Base-by-base conservation (phyloP, 2,797 vertebrate genomes). In the Meriones psammophilus region DNA sequence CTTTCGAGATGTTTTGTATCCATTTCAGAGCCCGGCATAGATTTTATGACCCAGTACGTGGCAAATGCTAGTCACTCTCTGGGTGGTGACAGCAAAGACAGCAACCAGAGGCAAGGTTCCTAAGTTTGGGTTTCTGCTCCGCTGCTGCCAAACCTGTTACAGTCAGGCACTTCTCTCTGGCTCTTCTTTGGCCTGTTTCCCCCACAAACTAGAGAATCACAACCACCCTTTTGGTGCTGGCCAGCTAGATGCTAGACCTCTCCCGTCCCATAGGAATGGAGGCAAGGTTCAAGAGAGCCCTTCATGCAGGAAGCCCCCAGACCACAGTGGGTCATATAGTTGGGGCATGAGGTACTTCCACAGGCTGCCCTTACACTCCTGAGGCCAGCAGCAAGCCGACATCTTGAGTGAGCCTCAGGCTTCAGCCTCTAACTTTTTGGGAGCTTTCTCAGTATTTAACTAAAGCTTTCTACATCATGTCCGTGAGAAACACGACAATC, bases 361-460 rank as follows among this genome's bases (percentile, higher is more conserved):
- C 22, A 84, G 42, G 71, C 20, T 3, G 14, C 7, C 33, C 39
- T 60, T 42, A 39, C 0, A 0, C 5, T 87, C 17, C 18, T 10
- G 13, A 50, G 74, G 42, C 46, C 36, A 68, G 33, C 1, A n/a
- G 60, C 20, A 50, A 13, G 62, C n/a, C 87, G 54, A 89, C 76
- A 64, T 80, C 77, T 60, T 60, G 13, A 17, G 24, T 2, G 4
- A 54, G 83, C 8, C 1, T 9, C 12, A n/a, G 20, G 13, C 46
- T 64, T 58, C 60, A 71, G 73, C 2, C 28, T 81, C 76, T 76
- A 66, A 56, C 3, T 5, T 71, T 78, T 85, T 24, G 58, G 86
- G 74, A 78, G 18, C 81, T 86, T 86, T 86, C 84, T 69, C 42
- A 33, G 42, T 64, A 68, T 92, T 54, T 89, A 87, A 62, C 58